phyloP scores from a whole-genome alignment of 2,113 vertebrate species.

The Trinectes maculatus region DNA sequence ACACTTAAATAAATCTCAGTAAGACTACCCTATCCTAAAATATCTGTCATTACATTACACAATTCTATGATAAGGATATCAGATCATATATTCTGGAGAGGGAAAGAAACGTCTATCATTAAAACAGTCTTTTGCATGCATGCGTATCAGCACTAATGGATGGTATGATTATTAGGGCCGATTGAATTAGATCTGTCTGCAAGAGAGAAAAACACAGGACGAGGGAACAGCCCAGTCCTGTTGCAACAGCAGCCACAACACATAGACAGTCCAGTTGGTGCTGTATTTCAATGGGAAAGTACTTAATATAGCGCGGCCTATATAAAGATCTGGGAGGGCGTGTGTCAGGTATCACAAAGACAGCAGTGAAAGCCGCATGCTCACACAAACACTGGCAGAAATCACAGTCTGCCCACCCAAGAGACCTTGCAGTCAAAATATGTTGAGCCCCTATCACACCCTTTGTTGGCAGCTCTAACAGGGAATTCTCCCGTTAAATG shows the following conservation, averaged over 20 bases:
- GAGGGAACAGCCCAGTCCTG: slow-evolving; percentile 32
- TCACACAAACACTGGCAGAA: slow-evolving; percentile 73
- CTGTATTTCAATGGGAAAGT: slow-evolving; percentile 87
- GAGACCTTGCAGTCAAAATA: slow-evolving; percentile 67
- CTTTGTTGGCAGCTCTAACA: slow-evolving; percentile 49
- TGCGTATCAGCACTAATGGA: slow-evolving; percentile 41
- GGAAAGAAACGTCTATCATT: slow-evolving; percentile 15
- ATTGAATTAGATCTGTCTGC: slow-evolving; percentile 72
- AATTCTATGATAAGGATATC: neutral
- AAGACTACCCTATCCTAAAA: too few relatives aligned
- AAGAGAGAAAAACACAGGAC: slow-evolving; percentile 64
- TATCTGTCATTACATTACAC: too few relatives aligned
- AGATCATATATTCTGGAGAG: slow-evolving; percentile 3
- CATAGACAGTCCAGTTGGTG: slow-evolving; percentile 83
- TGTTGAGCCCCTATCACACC: slow-evolving; percentile 56
- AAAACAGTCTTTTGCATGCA: slow-evolving; percentile 6
- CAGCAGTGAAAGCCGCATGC: slow-evolving; percentile 65
- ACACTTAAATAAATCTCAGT: too few relatives aligned
- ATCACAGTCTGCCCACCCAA: slow-evolving; percentile 56
- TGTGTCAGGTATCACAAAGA: slow-evolving; percentile 86
- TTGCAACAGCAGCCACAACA: slow-evolving; percentile 78
- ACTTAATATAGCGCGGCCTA: slow-evolving; percentile 85
- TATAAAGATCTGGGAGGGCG: slow-evolving; percentile 81
- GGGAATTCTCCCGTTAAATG: slow-evolving; percentile 56
- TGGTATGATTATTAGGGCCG: slow-evolving; percentile 58